Percentiles rank a stretch among this genome's conserved stretches.
These are phyloP conservation scores for Podarcis raffonei DNA, from an alignment of 2,113 vertebrate species.

Conservation along the genomic window DNA sequence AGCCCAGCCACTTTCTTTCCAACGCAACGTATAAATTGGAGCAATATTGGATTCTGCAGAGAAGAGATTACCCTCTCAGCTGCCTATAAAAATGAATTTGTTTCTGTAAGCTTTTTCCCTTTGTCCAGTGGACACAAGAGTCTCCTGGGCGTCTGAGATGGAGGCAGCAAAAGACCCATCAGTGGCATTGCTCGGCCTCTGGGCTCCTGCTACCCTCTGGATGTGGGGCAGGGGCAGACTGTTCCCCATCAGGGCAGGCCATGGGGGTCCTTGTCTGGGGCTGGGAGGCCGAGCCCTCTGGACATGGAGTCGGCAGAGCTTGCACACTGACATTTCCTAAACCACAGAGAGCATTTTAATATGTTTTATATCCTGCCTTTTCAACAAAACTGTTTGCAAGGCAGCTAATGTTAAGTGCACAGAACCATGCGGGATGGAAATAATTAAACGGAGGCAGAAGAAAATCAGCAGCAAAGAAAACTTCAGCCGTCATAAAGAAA, in stretches of 20 bases:
- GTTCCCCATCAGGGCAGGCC: too few relatives aligned
- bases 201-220: not conserved
- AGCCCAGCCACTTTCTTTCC: slow-evolving; percentile 29
- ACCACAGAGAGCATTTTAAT: not conserved
- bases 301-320: too few relatives aligned
- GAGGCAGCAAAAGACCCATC: not conserved
- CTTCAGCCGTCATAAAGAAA: not conserved
- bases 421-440: not conserved
- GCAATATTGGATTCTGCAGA: slow-evolving; percentile 41
- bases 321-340: not conserved
- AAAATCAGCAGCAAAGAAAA: not conserved
- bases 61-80: slow-evolving; percentile 45
- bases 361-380: not conserved
- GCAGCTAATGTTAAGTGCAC: not conserved
- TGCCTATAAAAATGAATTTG: slow-evolving; percentile 50
- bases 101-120: slow-evolving; percentile 35
- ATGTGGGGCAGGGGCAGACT: not conserved
- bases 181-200: not conserved
- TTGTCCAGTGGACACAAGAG: slow-evolving; percentile 39
- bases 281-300: not conserved
- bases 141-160: slow-evolving; percentile 20
- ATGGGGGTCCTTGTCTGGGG: too few relatives aligned
- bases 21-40: slow-evolving; percentile 36
- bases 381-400: not conserved
- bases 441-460: not conserved